Base-by-base conservation (phyloP, 2,888 invertebrate genomes). In the Watsonalla binaria region DNA sequence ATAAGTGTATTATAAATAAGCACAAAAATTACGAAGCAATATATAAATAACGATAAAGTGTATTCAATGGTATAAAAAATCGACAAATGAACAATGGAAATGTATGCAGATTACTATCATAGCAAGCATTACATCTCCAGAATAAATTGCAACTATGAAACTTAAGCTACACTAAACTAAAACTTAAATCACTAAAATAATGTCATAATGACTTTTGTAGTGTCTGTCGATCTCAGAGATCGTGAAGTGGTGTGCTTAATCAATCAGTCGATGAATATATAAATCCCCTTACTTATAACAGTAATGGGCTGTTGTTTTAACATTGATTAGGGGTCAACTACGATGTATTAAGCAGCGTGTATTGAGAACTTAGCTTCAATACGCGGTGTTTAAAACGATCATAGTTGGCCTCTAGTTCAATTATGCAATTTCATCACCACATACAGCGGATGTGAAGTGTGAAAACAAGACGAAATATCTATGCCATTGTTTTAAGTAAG, bases 221-320 rank as follows among this genome's bases (percentile, higher is more conserved):
- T 59, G 61, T 68, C 54, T 59, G 64, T 60, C 62, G 58, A 72
- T 72, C 66, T 75, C 71, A 77, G 70, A 71, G 66, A 65, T 58
- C 61, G 70, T 68, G 65, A 63, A 73, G 66, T 75, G 72, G 78
- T 75, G 76, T 78, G 76, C 75, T 76, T 78, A 76, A 77, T 72
- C 70, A 70, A 74, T 85, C 84, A 85, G 85, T 87, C 84, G 70
- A 84, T 76, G 76, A 80, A 68, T 80, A 73, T 70, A 78, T 80
- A 2, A 24, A 24, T 24, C 24, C 24, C 4, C 24, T 24, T 24
- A 24, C 24, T 24, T 24, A 24, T 24, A 24, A 24, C 24, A 24
- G 24, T 24, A 24, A 24, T 24, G 24, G 24, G 24, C 24, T 24
- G 24, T 24, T 24, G 4, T 24, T 24, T 24, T 24, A n/a, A n/a